Conservation (phyloP, 2,888 invertebrate genomes). For the Petrolisthes manimaculis region DNA sequence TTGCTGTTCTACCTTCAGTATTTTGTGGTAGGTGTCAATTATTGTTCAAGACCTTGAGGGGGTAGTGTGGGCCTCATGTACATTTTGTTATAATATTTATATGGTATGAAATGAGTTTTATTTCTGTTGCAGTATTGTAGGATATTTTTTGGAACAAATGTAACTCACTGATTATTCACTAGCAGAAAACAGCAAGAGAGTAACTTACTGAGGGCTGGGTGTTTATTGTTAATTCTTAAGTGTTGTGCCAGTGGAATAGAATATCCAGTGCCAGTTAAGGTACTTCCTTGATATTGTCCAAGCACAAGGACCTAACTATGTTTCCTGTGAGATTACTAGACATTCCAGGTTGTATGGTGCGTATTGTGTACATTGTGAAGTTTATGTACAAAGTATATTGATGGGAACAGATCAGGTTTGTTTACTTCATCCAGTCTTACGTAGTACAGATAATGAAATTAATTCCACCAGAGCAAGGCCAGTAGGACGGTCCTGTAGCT, state of each 20-base stretch:
- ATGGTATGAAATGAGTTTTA: neutral
- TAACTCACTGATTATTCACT: neutral
- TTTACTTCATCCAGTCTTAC: neutral
- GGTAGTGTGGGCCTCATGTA: conserved; percentile 29
- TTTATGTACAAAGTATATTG: conserved; percentile 1
- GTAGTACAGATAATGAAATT: neutral
- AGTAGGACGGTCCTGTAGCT: too few species aligned
- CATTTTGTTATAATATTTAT: conserved; percentile 34
- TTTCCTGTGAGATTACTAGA: neutral
- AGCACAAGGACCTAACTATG: conserved; percentile 2
- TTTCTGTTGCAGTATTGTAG: conserved; percentile 22
- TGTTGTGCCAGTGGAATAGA: conserved; percentile 12
- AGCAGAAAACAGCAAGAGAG: neutral
- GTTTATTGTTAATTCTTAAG: conserved; percentile 20
- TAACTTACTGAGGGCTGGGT: conserved; percentile 25
- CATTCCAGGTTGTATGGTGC: conserved; percentile 21
- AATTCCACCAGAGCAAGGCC: too few species aligned
- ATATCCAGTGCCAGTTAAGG: conserved; percentile 23
- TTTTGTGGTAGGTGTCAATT: neutral
- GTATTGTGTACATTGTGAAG: conserved; percentile 22
- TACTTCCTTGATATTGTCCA: conserved; percentile 5
- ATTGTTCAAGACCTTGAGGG: neutral
- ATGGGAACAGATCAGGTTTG: neutral
- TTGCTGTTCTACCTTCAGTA: conserved; percentile 14
- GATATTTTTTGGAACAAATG: neutral